These are phyloP conservation scores for Ficedula albicollis DNA, from an alignment of 2,797 vertebrate genomes.

Conservation along the genomic window DNA sequence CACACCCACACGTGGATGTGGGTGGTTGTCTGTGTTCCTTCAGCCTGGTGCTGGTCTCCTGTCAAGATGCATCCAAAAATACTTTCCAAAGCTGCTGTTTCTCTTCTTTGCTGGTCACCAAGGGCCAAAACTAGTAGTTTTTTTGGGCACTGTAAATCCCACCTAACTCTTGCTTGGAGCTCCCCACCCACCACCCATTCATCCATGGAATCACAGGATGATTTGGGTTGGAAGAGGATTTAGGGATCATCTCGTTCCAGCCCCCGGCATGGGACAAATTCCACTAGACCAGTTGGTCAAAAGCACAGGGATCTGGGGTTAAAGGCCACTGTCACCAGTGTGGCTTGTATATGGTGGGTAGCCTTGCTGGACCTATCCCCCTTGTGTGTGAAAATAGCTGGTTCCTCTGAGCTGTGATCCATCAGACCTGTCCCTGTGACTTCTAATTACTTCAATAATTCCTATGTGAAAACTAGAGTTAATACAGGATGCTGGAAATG, in stretches of 20 bases:
- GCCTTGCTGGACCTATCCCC: rapidly evolving
- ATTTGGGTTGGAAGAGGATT: neutral
- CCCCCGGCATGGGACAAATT: rapidly evolving
- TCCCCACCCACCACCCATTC: neutral
- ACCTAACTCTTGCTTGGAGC: neutral
- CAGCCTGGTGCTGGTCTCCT: neutral
- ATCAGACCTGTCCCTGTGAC: neutral
- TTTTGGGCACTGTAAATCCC: neutral
- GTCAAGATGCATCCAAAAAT: neutral
- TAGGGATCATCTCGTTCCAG: neutral
- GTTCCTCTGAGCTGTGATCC: neutral
- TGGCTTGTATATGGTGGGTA: no score
- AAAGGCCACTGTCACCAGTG: neutral
- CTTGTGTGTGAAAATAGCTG: neutral
- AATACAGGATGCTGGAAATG: neutral
- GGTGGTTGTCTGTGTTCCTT: neutral
- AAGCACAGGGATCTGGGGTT: neutral
- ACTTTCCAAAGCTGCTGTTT: neutral
- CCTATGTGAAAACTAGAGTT: neutral
- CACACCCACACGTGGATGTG: rapidly evolving
- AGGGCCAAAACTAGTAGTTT: neutral
- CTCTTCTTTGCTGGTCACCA: neutral
- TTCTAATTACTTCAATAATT: neutral
- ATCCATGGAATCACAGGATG: neutral
- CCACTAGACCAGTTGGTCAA: neutral